phyloP scores from a whole-genome alignment of 2,797 vertebrate species.

The Perodicticus potto region DNA sequence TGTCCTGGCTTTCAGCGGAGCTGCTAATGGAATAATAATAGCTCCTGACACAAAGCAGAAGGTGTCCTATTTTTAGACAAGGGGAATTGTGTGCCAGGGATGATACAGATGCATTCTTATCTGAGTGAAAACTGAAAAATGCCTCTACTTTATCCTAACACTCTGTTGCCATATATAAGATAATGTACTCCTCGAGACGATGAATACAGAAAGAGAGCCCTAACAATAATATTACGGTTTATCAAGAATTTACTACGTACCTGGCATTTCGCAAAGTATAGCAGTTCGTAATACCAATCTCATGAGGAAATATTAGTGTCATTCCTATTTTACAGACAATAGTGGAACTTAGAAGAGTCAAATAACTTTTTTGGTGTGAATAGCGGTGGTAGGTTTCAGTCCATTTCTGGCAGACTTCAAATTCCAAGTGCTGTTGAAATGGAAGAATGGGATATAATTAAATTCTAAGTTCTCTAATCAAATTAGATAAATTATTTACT shows the following conservation, averaged over 20 bases:
- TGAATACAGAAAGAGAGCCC: background rate
- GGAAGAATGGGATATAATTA: slow-evolving; percentile 2
- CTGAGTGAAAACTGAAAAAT: slow-evolving; percentile 80
- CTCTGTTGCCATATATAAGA: slow-evolving; percentile 53
- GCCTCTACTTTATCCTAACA: slow-evolving; percentile 54
- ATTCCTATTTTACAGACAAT: background rate
- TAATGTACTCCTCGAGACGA: background rate
- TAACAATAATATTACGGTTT: background rate
- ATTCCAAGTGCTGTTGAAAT: slow-evolving; percentile 29
- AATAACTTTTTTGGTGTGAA: background rate
- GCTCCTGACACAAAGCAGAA: slow-evolving; percentile 85
- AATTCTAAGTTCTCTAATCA: background rate
- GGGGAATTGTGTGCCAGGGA: slow-evolving; percentile 66
- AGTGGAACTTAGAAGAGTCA: background rate
- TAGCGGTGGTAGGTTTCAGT: background rate
- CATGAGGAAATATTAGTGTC: background rate
- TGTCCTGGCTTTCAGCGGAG: slow-evolving; percentile 32
- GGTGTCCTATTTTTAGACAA: slow-evolving; percentile 86
- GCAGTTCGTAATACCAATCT: background rate
- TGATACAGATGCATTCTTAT: slow-evolving; percentile 81
- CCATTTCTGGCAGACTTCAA: slow-evolving; percentile 2
- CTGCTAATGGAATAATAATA: slow-evolving; percentile 70
- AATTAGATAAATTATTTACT: slow-evolving; percentile 41
- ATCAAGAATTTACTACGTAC: slow-evolving; percentile 60
- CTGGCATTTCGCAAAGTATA: background rate